Base-by-base conservation (phyloP, 2,797 vertebrate genomes). In the Salarias fasciatus region DNA sequence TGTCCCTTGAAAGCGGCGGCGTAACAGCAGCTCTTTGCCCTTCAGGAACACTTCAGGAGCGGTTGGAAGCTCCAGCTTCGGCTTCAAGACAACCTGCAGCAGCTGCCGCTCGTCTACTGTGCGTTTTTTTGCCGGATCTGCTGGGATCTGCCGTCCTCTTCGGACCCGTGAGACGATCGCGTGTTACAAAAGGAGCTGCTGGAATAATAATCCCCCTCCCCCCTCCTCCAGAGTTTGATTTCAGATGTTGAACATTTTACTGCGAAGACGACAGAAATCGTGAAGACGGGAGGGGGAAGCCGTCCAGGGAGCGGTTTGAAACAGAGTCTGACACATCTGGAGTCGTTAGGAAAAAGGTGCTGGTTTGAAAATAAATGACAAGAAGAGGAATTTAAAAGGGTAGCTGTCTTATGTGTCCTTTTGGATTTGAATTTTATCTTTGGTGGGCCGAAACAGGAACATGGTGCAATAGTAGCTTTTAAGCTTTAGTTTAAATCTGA, bases 231-330 rank as follows among this genome's bases (percentile, higher is more conserved):
- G 63, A 61, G 69, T 65, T 53, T 14, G 67, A 58, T 71, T 79
- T 85, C 58, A 83, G 71, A 68, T 71, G 78, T 47, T 64, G 52
- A 67, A 77, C 72, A 80, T 82, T 62, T 61, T 44, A 60, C 66
- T n/a, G n/a, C n/a, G n/a, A n/a, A n/a, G n/a, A n/a, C n/a, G 18
- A 48, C 68, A 63, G 72, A 55, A 36, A 53, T 72, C 64, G 43
- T 8, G 46, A 3, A 51, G 40, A n/a, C 53, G 62, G 46, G 50
- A 54, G 69, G 67, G 43, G 4, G 30, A 46, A 52, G 66, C 42
- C 48, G 75, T 13, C 51, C 41, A 58, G 69, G 69, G 77, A 72
- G 62, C 65, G 73, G 72, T 53, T 45, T 43, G 10, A 60, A 66
- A 71, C 10, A 31, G n/a, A n/a, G n/a, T n/a, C n/a, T n/a, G n/a